These are phyloP conservation scores for Anhinga rufa DNA, from an alignment of 2,113 vertebrate genomes.

Conservation along the genomic window DNA sequence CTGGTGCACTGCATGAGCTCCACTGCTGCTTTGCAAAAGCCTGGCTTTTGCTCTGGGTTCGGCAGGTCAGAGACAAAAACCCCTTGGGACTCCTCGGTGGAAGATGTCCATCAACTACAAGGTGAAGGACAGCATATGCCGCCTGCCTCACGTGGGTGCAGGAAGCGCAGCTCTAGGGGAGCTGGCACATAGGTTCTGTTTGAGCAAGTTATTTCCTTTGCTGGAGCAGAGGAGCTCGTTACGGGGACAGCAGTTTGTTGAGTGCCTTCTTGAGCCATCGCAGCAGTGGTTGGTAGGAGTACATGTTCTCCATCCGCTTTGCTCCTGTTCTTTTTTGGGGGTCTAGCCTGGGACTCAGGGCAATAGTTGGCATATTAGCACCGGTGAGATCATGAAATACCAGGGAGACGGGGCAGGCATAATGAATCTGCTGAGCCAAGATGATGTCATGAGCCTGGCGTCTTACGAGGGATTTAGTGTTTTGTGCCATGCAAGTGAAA, in stretches of 20 bases:
- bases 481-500: slow-evolving; percentile 50
- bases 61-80: neutral
- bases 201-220: neutral
- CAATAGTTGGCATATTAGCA: neutral
- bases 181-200: neutral
- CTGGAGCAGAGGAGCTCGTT: neutral
- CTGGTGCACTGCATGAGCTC: neutral
- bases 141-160: neutral
- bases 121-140: neutral
- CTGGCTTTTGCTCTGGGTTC: neutral
- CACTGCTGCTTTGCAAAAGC: neutral
- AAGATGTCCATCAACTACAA: neutral
- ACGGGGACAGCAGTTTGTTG: neutral
- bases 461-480: slow-evolving; percentile 38
- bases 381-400: slow-evolving; percentile 5
- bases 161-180: neutral
- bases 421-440: slow-evolving; percentile 42
- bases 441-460: slow-evolving; percentile 43
- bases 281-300: neutral
- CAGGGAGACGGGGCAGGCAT: neutral
- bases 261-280: neutral
- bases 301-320: neutral
- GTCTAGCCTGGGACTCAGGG: neutral
- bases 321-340: neutral
- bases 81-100: neutral